Conservation (phyloP, 2,888 invertebrate species). For the Leptopterna dolabrata region DNA sequence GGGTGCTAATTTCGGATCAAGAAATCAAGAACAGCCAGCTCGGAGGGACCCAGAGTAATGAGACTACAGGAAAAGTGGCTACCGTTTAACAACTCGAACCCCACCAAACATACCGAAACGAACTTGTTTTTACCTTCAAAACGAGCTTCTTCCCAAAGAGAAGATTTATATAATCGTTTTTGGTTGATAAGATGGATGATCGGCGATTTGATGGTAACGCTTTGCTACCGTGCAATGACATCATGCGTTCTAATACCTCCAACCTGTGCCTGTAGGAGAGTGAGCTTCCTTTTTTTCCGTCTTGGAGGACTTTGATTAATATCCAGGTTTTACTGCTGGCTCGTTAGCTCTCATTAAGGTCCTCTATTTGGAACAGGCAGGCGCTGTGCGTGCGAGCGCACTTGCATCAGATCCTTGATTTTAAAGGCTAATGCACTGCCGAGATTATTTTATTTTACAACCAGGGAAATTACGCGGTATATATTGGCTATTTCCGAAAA, state of each 20-base stretch:
- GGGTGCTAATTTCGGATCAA: constrained; percentile 42
- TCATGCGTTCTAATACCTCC: constrained; percentile 25
- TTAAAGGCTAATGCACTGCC: neutral
- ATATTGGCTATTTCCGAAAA: neutral
- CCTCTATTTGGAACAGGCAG: neutral
- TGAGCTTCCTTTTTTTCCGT: neutral
- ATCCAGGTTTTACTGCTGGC: constrained; percentile 26
- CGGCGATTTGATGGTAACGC: constrained; percentile 19
- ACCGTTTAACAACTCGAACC: constrained; percentile 28
- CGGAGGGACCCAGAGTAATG: neutral
- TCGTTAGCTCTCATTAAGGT: constrained; percentile 39
- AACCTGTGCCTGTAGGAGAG: neutral
- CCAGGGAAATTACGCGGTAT: neutral
- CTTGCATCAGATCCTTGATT: neutral
- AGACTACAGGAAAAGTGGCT: constrained; percentile 29
- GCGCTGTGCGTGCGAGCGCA: neutral
- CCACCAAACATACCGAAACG: neutral
- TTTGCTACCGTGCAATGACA: constrained; percentile 29
- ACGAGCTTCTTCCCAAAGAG: neutral
- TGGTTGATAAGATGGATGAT: constrained; percentile 6
- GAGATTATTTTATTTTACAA: neutral
- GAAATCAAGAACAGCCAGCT: constrained; percentile 18
- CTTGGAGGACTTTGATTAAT: constrained; percentile 24
- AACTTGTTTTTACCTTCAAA: neutral
- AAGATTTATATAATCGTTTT: constrained; percentile 22